A percentile compares a stretch with the other conserved stretches of the same genome.
Conservation (phyloP, 2,797 vertebrate species). For the Myioborus melanocephalus region DNA sequence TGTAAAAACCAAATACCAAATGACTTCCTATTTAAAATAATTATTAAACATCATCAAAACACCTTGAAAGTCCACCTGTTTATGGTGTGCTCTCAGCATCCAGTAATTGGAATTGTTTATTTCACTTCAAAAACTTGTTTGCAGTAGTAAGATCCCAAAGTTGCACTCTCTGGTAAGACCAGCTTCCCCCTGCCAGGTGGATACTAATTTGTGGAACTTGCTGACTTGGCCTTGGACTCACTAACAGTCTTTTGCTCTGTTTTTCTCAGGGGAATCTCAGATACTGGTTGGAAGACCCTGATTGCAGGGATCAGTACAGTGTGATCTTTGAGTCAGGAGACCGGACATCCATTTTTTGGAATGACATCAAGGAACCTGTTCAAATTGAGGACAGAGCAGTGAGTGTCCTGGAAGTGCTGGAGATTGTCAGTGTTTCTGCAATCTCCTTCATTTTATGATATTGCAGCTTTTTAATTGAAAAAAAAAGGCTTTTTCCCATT, state of each 20-base stretch:
- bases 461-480: neutral
- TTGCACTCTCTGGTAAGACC: accelerated
- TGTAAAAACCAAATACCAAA: neutral
- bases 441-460: neutral
- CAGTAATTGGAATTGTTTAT: neutral
- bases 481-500: neutral
- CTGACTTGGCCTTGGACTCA: neutral
- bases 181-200: neutral
- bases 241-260: neutral
- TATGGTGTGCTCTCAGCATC: neutral
- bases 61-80: neutral
- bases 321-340: slow-evolving; percentile 98
- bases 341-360: slow-evolving; percentile 91
- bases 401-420: slow-evolving; percentile 58
- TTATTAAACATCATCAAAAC: neutral
- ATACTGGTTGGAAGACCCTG: slow-evolving; percentile 95
- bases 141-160: neutral
- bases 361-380: slow-evolving; percentile 94
- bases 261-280: slow-evolving; percentile 89
- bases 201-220: neutral
- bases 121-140: neutral
- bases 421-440: neutral
- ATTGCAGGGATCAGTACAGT: slow-evolving; percentile 97
- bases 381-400: slow-evolving; percentile 93
- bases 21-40: neutral